phyloP scores from a whole-genome alignment of 2,113 vertebrate species.

The Vombatus ursinus region DNA sequence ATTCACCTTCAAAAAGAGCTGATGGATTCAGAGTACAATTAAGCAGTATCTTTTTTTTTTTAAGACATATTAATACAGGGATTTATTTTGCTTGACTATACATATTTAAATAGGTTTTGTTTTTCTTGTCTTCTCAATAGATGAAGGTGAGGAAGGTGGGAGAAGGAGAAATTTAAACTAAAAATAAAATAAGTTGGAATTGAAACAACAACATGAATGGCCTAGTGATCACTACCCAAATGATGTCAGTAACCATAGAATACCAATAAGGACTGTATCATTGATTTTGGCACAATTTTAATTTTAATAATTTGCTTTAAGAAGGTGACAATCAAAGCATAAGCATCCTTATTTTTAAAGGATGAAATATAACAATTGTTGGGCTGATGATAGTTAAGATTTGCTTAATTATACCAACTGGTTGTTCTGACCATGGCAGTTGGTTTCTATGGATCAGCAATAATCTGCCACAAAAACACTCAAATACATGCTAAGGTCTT shows the following conservation, averaged over 20 bases:
- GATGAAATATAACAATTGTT: not conserved
- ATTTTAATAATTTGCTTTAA: not conserved
- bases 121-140: not conserved
- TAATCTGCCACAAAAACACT: not conserved
- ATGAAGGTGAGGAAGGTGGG: not conserved
- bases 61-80: not conserved
- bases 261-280: not conserved
- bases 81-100: not conserved
- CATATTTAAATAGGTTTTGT: not conserved
- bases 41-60: not conserved
- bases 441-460: not conserved
- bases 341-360: not conserved
- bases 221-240: not conserved
- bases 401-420: not conserved
- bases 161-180: not conserved
- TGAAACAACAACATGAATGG: not conserved
- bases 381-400: not conserved
- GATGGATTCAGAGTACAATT: not conserved
- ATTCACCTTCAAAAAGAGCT: not conserved
- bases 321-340: not conserved
- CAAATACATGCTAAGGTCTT: not conserved
- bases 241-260: conserved; percentile 13
- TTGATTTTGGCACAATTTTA: conserved; percentile 36
- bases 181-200: not conserved
- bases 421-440: not conserved